Percentiles rank a stretch among this genome's conserved stretches.
These are phyloP conservation scores for Dioctria rufipes DNA, from an alignment of 2,888 invertebrate species.

Conservation along the genomic window DNA sequence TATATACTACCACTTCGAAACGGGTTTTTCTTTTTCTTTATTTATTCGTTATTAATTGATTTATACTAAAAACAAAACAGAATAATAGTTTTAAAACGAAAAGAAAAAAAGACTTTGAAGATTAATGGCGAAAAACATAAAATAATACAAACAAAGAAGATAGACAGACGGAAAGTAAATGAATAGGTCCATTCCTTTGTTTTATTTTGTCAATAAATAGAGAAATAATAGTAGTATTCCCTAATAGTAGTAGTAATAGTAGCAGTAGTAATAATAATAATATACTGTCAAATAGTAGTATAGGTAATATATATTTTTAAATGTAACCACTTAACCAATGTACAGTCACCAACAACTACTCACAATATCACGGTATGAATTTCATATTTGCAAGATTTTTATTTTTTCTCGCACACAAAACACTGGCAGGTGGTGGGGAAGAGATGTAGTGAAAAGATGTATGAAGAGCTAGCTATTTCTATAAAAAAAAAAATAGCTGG, in stretches of 20 bases:
- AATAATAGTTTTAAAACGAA: too few species aligned
- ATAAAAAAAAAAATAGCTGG: too few species aligned
- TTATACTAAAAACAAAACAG: not conserved
- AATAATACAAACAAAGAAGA: conserved; percentile 2
- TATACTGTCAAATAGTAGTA: conserved; percentile 45
- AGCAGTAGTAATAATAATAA: too few species aligned
- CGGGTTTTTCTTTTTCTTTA: not conserved
- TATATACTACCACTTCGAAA: not conserved
- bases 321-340: conserved; percentile 6
- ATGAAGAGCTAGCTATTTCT: too few species aligned
- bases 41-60: not conserved
- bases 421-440: not conserved
- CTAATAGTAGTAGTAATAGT: conserved; percentile 5
- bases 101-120: not conserved
- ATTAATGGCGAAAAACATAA: not conserved
- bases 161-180: not conserved
- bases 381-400: conserved; percentile 32
- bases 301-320: not conserved
- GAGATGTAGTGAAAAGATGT: not conserved
- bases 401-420: not conserved
- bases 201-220: conserved; percentile 26
- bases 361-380: conserved; percentile 45
- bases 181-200: not conserved
- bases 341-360: conserved; percentile 46
- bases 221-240: conserved; percentile 35